These are phyloP conservation scores for Allolobophora icterica DNA, from an alignment of 2,888 invertebrate genomes.

Conservation along the genomic window DNA sequence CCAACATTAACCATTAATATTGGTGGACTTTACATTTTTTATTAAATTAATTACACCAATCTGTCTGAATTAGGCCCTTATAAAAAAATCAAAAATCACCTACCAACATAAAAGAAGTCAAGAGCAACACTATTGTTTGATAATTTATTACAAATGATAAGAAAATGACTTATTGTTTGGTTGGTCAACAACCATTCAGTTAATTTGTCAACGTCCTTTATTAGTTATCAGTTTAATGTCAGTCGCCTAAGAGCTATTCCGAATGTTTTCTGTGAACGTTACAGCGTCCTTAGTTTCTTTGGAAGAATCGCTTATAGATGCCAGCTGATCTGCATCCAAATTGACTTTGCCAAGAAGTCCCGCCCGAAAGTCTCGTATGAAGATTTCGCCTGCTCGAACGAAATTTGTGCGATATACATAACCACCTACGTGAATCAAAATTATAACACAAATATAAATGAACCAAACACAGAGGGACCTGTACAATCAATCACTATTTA, in stretches of 20 bases:
- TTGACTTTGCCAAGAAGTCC: slow-evolving; percentile 57
- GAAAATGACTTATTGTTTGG: not conserved
- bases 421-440: slow-evolving; percentile 31
- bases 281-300: not conserved
- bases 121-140: not conserved
- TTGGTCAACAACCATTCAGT: not conserved
- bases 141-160: not conserved
- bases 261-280: not conserved
- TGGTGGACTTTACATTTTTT: too few species aligned
- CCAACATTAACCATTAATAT: too few species aligned
- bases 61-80: too few species aligned
- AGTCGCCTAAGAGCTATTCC: not conserved
- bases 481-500: not conserved
- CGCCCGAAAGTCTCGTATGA: slow-evolving; percentile 55
- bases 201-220: not conserved
- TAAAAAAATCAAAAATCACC: not conserved
- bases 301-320: not conserved
- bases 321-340: slow-evolving; percentile 56
- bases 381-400: slow-evolving; percentile 47
- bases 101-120: too few species aligned
- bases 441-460: not conserved
- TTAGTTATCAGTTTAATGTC: not conserved
- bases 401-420: slow-evolving; percentile 40
- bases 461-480: not conserved
- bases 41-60: too few species aligned